Conservation (phyloP, 1,140 invertebrate genomes). For the Gryon sp. region DNA sequence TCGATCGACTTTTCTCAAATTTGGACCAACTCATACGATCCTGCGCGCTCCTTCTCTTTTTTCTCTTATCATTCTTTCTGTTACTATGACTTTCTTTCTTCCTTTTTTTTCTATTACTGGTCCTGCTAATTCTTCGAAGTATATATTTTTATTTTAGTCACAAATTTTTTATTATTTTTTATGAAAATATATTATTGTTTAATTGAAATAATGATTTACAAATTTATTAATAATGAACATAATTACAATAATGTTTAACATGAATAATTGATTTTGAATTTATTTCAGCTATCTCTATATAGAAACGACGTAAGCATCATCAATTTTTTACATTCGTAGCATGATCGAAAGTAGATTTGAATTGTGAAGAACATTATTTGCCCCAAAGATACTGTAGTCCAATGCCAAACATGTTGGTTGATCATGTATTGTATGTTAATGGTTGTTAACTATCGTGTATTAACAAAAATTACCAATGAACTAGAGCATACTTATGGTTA, state of each 20-base stretch:
- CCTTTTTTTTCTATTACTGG: no score
- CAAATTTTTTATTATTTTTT: no score
- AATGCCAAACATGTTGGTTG: slow-evolving; percentile 24
- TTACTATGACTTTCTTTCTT: no score
- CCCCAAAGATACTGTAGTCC: slow-evolving; percentile 26
- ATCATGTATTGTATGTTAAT: slow-evolving; percentile 41
- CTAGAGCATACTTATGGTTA: no score
- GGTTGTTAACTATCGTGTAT: slow-evolving; percentile 27
- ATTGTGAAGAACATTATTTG: slow-evolving; percentile 34
- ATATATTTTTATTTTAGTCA: no score
- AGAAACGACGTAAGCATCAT: slow-evolving; percentile 45
- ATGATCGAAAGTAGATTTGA: slow-evolving; percentile 43
- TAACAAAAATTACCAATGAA: no score
- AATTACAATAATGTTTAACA: slow-evolving; percentile 22
- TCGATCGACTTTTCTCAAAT: slow-evolving; percentile 20
- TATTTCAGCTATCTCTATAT: slow-evolving; percentile 37
- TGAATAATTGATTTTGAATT: slow-evolving; percentile 30
- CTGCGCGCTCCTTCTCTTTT: neutral
- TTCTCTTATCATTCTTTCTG: neutral
- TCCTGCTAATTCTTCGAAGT: no score
- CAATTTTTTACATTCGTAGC: slow-evolving; percentile 48
- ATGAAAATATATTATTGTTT: no score
- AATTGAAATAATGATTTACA: no score
- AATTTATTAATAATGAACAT: no score
- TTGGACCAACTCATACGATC: slow-evolving; percentile 6